phyloP scores from a whole-genome alignment of 2,797 vertebrate species.

The Alauda arvensis region DNA sequence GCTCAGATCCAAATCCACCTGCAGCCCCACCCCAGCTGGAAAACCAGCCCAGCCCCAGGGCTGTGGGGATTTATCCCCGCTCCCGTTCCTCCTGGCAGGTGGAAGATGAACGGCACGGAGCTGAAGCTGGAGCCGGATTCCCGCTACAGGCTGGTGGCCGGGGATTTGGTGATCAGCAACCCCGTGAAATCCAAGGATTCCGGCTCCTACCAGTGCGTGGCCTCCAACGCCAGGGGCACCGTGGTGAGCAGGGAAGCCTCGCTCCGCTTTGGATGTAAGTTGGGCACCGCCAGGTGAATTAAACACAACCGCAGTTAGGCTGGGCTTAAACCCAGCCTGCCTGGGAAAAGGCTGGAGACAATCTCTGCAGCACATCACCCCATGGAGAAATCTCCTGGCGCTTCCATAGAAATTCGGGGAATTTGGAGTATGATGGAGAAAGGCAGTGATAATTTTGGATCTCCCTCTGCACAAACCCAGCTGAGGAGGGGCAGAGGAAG shows the following conservation, averaged over 20 bases:
- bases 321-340: not conserved
- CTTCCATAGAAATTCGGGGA: rapidly evolving
- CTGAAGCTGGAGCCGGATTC: slow-evolving; percentile 80
- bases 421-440: not conserved
- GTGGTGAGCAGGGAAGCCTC: slow-evolving; percentile 89
- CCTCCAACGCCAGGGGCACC: slow-evolving; percentile 87
- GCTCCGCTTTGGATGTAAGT: slow-evolving; percentile 94
- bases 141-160: slow-evolving; percentile 86
- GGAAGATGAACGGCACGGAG: slow-evolving; percentile 92
- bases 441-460: not conserved
- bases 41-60: not conserved
- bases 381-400: not conserved
- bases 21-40: not conserved
- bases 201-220: slow-evolving; percentile 93
- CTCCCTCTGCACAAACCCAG: not conserved
- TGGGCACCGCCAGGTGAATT: not conserved
- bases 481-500: not conserved
- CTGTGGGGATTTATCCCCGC: not conserved
- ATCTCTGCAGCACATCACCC: not conserved
- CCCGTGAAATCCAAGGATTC: slow-evolving; percentile 81
- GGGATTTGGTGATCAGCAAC: slow-evolving; percentile 87
- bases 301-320: not conserved
- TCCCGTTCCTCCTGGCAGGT: slow-evolving; percentile 68
- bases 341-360: not conserved
- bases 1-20: not conserved